Base-by-base conservation (phyloP, 2,797 vertebrate genomes). In the Trachurus trachurus region DNA sequence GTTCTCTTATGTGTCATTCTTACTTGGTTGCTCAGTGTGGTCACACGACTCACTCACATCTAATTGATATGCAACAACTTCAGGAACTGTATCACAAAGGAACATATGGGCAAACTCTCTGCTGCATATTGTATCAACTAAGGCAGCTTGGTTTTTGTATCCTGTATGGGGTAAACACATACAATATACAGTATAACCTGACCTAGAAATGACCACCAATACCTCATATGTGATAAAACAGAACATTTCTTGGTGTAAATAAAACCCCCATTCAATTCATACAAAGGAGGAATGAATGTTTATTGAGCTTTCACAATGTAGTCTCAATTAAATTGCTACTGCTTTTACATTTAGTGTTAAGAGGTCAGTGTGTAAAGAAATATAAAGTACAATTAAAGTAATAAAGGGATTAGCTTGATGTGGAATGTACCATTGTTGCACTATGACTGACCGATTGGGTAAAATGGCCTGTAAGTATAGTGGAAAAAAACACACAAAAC, bases 211-310 rank as follows among this genome's bases (percentile, higher is more conserved):
- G 9, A 21, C 50, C 17, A n/a, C 17, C 17, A 3, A 49, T 9
- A 49, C 16, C 12, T 47, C 9, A 71, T 8, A 67, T 6, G 37
- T 31, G 12, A 73, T 19, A 52, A 39, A 45, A 7, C 26, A 69
- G 26, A 57, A 4, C 26, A 42, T 52, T 52, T 37, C 2, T 54
- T 0, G 1, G 15, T 21, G 10, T 9, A 29, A 85, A 77, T 49
- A 71, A 82, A 65, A 74, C 71, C 16, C 4, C 4, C 44, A 73
- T 13, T 42, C 40, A 31, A 47, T 76, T 63, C 69, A 72, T 83
- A 82, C 70, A 92, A 92, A 92, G 83, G 72, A 81, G 63, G 60
- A 90, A 91, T 86, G 29, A 83, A 73, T 83, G 66, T 93, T 93
- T 93, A 92, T 91, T 94, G 64, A 59, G 39, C 70, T 87, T 82